Evolutionary conservation across 1,140 invertebrate genomes (phyloP).

Genomic region (Neotoxoptera formosana): DNA sequence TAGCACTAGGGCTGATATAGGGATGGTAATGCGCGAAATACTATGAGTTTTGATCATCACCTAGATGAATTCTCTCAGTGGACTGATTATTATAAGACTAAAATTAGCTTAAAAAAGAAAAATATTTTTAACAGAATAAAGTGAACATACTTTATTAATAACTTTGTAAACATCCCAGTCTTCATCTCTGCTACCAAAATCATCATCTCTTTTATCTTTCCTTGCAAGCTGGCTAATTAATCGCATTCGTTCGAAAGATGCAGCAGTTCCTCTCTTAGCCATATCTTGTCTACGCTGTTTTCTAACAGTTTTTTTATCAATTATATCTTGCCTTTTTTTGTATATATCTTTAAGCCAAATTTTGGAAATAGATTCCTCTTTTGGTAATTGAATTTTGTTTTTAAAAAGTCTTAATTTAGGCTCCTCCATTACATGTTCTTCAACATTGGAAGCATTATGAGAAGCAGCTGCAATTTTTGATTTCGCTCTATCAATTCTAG

Average conservation of each 20-base stretch:
- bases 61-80: too few relatives aligned
- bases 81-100: neutral
- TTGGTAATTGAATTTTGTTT: slow-evolving; percentile 67
- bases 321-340: slow-evolving; percentile 72
- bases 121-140: neutral
- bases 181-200: slow-evolving; percentile 91
- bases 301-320: slow-evolving; percentile 73
- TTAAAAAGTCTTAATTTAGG: slow-evolving; percentile 64
- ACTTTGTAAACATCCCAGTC: slow-evolving; percentile 97
- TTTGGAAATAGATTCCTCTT: slow-evolving; percentile 72
- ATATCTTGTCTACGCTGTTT: slow-evolving; percentile 85
- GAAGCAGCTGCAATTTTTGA: slow-evolving; percentile 79
- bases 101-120: neutral
- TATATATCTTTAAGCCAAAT: slow-evolving; percentile 74
- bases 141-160: slow-evolving; percentile 78
- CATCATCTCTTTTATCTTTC: slow-evolving; percentile 84
- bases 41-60: too few relatives aligned
- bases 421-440: slow-evolving; percentile 63
- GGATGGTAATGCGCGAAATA: too few relatives aligned
- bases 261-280: slow-evolving; percentile 85
- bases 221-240: slow-evolving; percentile 88
- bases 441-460: slow-evolving; percentile 62
- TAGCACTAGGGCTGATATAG: too few relatives aligned
- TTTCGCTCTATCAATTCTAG: slow-evolving; percentile 79
- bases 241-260: slow-evolving; percentile 91